Evolutionary conservation across 1,140 invertebrate species (phyloP), one percentile per base, ranked within the genome.

Genomic region (Scaptomyza graminum): DNA sequence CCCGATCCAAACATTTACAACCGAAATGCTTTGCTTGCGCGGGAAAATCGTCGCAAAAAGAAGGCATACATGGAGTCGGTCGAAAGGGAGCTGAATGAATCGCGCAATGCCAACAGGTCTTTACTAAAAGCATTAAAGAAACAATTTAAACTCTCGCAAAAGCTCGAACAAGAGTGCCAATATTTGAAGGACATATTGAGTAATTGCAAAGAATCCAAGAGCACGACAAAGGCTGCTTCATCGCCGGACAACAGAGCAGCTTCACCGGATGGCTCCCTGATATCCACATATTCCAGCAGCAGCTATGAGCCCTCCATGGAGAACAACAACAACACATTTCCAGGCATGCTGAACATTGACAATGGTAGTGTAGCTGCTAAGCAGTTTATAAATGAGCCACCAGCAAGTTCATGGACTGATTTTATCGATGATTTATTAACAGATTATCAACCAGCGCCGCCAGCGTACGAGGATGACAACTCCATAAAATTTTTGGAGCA

Each of bases 21-120:
- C 64, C 61, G 88, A 43, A 94, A 94, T 76, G 94, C 94, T 0
- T 61, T 94, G 28, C 93, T 94, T 91, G 94, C 94, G 3, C 87
- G 94, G 2, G 93, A 94, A 67, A 94, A 94, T 78, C 90, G 94
- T 6, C 92, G 93, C 4, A 92, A 92, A 1, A 94, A 94, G 60
- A 94, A 94, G 71, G 91, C 93, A 12, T 93, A 94, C 57, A 51
- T 94, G 5, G 91, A 93, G 56, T 92, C 91, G 41, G 91, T 94
- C 3, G 94, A 94, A 71, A 92, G 87, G n/a, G 92, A 93, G 66
- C 65, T 94, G 0, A 63, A 83, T 0, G 69, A 88, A 22, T 90
- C 92, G 22, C 92, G 92, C 15, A 76, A 79, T 12, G 91, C 93
- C 6, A 94, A 94, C 61, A 92, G 91, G 60, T 92, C 92, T 11